phyloP scores from a whole-genome alignment of 2,797 vertebrate genomes.

The Xenentodon cancila region DNA sequence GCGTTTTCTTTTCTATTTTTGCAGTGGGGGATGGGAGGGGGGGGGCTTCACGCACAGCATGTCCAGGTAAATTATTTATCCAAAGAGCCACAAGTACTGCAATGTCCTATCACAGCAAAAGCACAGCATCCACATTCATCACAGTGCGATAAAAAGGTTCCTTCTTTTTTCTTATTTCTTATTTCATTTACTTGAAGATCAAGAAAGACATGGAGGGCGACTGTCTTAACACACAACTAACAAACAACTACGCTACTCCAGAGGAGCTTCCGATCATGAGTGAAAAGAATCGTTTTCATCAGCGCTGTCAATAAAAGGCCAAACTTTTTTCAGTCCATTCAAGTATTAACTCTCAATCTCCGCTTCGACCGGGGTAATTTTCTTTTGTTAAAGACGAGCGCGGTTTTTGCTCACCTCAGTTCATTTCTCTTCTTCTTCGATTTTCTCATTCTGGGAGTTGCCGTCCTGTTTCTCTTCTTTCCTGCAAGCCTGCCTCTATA shows the following conservation, averaged over 20 bases:
- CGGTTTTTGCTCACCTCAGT: slow-evolving; percentile 54
- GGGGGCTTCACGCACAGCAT: background rate
- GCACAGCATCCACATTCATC: too few relatives aligned
- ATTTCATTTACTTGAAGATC: background rate
- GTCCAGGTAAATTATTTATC: background rate
- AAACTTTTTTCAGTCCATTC: slow-evolving; percentile 13
- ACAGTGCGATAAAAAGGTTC: background rate
- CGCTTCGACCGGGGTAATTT: slow-evolving; percentile 33
- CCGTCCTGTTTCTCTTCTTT: slow-evolving; percentile 59
- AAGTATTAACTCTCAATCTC: slow-evolving; percentile 36
- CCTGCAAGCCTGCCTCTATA: slow-evolving; percentile 59
- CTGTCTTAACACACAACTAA: slow-evolving; percentile 1
- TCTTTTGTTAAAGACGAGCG: slow-evolving; percentile 19
- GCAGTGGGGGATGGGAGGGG: too few relatives aligned
- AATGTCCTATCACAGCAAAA: too few relatives aligned
- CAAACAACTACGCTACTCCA: slow-evolving; percentile 23
- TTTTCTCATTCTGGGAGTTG: slow-evolving; percentile 54
- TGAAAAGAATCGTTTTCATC: slow-evolving; percentile 2
- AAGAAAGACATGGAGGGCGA: background rate
- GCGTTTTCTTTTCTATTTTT: background rate
- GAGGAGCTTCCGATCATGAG: slow-evolving; percentile 21
- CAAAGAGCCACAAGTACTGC: slow-evolving; percentile 2
- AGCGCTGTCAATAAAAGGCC: slow-evolving; percentile 42
- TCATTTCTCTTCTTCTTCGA: slow-evolving; percentile 35
- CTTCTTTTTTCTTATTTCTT: background rate